Evolutionary conservation across 30 jellyfish, hydroid and myxozoan species (phyloP).

Genomic region (Aurelia sp.): DNA sequence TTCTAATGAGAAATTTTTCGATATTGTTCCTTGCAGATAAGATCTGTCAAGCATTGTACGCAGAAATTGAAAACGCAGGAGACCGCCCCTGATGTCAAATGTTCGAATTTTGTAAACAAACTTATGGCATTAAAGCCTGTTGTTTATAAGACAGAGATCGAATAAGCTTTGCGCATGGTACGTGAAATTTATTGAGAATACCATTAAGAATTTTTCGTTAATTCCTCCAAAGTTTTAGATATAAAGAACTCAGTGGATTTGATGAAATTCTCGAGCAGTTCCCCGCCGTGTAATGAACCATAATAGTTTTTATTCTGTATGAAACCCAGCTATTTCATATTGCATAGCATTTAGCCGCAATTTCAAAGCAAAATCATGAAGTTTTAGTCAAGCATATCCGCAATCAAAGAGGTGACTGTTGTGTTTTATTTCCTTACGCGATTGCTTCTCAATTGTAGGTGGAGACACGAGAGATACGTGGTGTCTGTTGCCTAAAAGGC

Average conservation of each 20-base stretch:
- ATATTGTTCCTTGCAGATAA: no score
- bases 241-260: slow-evolving; percentile 33
- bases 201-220: slow-evolving; percentile 29
- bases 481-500: slow-evolving; percentile 15
- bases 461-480: slow-evolving; percentile 6
- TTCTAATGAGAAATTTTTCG: no score
- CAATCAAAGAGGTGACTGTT: slow-evolving; percentile 64
- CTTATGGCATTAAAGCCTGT: slow-evolving; percentile 11
- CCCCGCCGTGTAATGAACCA: slow-evolving; percentile 79
- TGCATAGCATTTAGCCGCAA: slow-evolving; percentile 77
- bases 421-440: slow-evolving; percentile 45
- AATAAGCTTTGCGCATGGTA: slow-evolving; percentile 5
- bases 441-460: not conserved
- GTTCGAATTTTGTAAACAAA: slow-evolving; percentile 47
- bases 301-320: slow-evolving; percentile 65
- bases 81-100: slow-evolving; percentile 47
- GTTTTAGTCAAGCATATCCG: slow-evolving; percentile 78
- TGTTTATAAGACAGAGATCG: slow-evolving; percentile 36
- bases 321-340: slow-evolving; percentile 63
- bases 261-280: slow-evolving; percentile 61
- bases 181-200: slow-evolving; percentile 17
- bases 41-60: not conserved
- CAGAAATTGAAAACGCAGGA: slow-evolving; percentile 9
- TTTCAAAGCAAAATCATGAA: slow-evolving; percentile 54
- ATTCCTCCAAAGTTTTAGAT: slow-evolving; percentile 14